phyloP scores from a whole-genome alignment of 1,140 invertebrate species.

The Nasonia vitripennis region DNA sequence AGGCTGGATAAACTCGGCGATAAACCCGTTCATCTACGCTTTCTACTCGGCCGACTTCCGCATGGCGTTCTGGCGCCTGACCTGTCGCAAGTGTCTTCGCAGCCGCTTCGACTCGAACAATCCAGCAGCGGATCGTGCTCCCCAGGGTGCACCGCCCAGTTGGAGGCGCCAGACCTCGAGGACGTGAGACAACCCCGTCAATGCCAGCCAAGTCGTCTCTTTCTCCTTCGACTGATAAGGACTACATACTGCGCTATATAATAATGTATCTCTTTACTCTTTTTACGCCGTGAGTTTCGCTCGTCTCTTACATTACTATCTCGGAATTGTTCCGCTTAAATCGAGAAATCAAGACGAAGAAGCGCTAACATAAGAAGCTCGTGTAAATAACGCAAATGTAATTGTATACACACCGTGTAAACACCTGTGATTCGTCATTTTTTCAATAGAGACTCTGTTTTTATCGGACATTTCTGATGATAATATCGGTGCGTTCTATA shows the following conservation, averaged over 20 bases:
- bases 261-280: neutral
- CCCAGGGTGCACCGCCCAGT: conserved; percentile 4
- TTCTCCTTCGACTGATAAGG: neutral
- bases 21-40: conserved; percentile 92
- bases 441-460: neutral
- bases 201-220: neutral
- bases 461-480: neutral
- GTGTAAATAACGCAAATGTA: neutral
- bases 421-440: conserved; percentile 12
- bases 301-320: neutral
- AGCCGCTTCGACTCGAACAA: conserved; percentile 51
- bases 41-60: conserved; percentile 91
- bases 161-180: conserved; percentile 44
- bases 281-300: neutral
- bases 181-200: conserved; percentile 29
- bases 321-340: neutral
- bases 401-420: conserved; percentile 8
- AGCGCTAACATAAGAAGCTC: neutral
- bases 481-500: neutral
- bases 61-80: conserved; percentile 88
- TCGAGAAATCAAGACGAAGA: neutral
- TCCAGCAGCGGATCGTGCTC: neutral
- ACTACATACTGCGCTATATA: neutral
- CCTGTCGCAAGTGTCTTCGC: conserved; percentile 68
- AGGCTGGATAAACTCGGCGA: conserved; percentile 92